A percentile compares a stretch with the other conserved stretches of the same genome.
These are phyloP conservation scores for Elgaria multicarinata DNA, from an alignment of 2,113 vertebrate genomes.

Conservation along the genomic window DNA sequence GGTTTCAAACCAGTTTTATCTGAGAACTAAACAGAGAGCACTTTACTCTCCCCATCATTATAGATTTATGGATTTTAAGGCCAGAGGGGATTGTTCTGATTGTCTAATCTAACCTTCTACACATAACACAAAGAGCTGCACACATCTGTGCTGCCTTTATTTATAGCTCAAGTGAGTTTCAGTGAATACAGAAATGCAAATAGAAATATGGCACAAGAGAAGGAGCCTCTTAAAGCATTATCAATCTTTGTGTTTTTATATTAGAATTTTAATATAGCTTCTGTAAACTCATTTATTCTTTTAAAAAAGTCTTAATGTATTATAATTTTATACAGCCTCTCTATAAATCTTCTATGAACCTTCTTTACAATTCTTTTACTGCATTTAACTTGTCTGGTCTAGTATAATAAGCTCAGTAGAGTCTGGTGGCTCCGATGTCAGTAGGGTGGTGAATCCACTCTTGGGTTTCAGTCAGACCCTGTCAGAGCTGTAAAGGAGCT, in stretches of 20 bases:
- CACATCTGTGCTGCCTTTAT: background rate
- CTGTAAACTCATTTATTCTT: conserved; percentile 1
- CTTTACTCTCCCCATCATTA: background rate
- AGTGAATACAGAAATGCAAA: background rate
- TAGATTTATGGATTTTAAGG: conserved; percentile 16
- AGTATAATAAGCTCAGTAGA: background rate
- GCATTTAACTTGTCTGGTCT: background rate
- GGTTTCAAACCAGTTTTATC: background rate
- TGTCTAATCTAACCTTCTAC: background rate
- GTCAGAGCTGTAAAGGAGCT: too few species aligned
- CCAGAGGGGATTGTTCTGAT: background rate
- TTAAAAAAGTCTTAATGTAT: background rate
- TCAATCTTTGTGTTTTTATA: background rate
- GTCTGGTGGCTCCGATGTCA: too few species aligned
- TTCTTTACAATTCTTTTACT: background rate
- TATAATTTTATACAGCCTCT: background rate
- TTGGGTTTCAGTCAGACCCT: too few species aligned
- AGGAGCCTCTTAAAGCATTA: background rate
- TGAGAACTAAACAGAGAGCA: background rate
- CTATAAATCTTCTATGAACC: background rate
- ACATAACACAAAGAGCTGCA: background rate
- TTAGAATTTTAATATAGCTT: background rate
- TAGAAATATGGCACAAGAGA: background rate
- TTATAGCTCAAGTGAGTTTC: conserved; percentile 7
- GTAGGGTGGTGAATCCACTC: too few species aligned